Conservation (phyloP, 2,888 invertebrate species). For the Coelinius sp. region DNA sequence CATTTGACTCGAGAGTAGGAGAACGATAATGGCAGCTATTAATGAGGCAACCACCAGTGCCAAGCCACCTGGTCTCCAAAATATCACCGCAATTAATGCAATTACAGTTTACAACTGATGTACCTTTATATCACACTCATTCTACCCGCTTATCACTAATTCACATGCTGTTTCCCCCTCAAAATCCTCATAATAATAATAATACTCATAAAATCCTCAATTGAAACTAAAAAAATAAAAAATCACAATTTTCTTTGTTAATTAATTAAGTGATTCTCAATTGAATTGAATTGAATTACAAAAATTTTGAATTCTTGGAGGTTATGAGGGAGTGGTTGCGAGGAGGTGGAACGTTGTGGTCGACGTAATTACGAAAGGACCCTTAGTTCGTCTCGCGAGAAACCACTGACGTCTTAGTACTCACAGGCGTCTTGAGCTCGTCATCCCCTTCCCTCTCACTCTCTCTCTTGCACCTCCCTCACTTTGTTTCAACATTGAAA, state of each 20-base stretch:
- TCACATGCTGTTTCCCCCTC: constrained; percentile 38
- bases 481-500: constrained; percentile 52
- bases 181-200: constrained; percentile 25
- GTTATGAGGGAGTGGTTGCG: constrained; percentile 44
- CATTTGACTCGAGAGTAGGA: constrained; percentile 26
- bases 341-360: constrained; percentile 65
- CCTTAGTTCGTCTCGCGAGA: constrained; percentile 59
- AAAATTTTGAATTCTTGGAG: neutral
- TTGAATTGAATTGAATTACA: neutral
- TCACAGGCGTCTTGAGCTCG: constrained; percentile 49
- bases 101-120: constrained; percentile 68
- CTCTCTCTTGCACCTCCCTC: constrained; percentile 45
- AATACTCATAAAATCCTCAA: neutral
- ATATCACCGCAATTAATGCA: constrained; percentile 70
- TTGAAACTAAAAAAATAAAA: too few species aligned
- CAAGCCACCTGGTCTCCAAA: constrained; percentile 68
- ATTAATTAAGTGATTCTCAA: too few species aligned
- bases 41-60: constrained; percentile 65
- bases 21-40: constrained; percentile 68
- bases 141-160: constrained; percentile 43
- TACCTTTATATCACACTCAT: constrained; percentile 36
- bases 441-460: constrained; percentile 40
- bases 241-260: too few species aligned
- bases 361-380: constrained; percentile 69
- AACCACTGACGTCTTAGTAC: constrained; percentile 69